Evolutionary conservation across 2,888 invertebrate species (phyloP), one percentile per base, ranked within the genome.

Genomic region (Eutolmus rufibarbis): DNA sequence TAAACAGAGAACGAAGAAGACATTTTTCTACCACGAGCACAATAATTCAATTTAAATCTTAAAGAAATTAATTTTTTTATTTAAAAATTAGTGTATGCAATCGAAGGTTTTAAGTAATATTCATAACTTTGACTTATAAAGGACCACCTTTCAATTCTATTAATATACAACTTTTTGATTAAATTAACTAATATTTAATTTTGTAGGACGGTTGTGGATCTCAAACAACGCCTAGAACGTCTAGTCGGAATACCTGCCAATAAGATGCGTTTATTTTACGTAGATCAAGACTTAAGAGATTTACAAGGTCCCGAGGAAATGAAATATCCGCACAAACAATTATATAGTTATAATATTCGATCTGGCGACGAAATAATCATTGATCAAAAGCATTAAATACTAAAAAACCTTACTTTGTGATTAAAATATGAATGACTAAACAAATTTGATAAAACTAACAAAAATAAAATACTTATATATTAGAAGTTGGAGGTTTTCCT

Each of bases 281-380:
- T 97, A 12, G 98, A 98, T 92, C 96, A 97, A 92, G 96, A 96
- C 90, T 93, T 95, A 79, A 93, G 95, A 89, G 95, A 96, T 90
- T 93, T 94, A 34, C 93, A 95, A 94, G 97, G 97, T 28, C 97
- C 97, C 0, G 98, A 98, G 92, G 97, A 97, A 92, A 97, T 98
- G 96, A 95, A 95, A 90, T 97, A 95, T 91, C 97, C 97, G 2
- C 96, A 96, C 90, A 97, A 98, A 91, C 97, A 96, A 92, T 94
- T 98, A 31, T 98, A 98, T 92, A 97, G 97, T 88, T 98, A 98
- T 93, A 97, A 97, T 93, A 96, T 98, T 88, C 94, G 96, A 89
- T 96, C 96, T 88, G 98, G 97, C 14, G 98, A 98, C 92, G 97
- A 97, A 92, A 97, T 98, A 90, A 96, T 97, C 89, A 96, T 98